phyloP scores from a whole-genome alignment of 1,140 invertebrate genomes.

The Nasonia longicornis region DNA sequence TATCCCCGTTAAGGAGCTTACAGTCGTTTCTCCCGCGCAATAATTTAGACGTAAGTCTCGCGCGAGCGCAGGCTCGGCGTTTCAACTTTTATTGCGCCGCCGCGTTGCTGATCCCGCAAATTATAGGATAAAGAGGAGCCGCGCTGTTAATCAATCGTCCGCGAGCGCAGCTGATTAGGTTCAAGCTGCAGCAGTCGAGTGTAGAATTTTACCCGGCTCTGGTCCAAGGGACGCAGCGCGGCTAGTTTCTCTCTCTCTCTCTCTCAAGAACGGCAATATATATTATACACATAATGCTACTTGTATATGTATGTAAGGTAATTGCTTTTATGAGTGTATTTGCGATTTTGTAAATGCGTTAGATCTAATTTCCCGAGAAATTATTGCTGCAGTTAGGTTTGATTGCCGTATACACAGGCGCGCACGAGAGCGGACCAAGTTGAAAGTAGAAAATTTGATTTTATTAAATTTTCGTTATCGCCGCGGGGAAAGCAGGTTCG shows the following conservation, averaged over 20 bases:
- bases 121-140: conserved; percentile 31
- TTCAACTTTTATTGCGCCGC: conserved; percentile 18
- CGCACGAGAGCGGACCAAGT: background rate
- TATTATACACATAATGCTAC: background rate
- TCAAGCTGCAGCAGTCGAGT: background rate
- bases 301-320: background rate
- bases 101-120: conserved; percentile 37
- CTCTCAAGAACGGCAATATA: no score
- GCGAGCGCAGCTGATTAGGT: background rate
- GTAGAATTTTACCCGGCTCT: background rate
- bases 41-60: conserved; percentile 45
- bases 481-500: background rate
- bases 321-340: conserved; percentile 4
- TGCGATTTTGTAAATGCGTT: background rate
- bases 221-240: no score
- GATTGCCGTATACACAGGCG: background rate
- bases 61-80: background rate
- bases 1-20: conserved; percentile 21
- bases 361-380: background rate
- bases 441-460: conserved; percentile 4
- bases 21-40: conserved; percentile 20
- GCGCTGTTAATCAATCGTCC: conserved; percentile 34
- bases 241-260: no score
- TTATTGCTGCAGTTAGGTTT: no score
- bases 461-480: conserved; percentile 1